Base-by-base conservation (phyloP, 1,140 invertebrate genomes). In the Homarus americanus region DNA sequence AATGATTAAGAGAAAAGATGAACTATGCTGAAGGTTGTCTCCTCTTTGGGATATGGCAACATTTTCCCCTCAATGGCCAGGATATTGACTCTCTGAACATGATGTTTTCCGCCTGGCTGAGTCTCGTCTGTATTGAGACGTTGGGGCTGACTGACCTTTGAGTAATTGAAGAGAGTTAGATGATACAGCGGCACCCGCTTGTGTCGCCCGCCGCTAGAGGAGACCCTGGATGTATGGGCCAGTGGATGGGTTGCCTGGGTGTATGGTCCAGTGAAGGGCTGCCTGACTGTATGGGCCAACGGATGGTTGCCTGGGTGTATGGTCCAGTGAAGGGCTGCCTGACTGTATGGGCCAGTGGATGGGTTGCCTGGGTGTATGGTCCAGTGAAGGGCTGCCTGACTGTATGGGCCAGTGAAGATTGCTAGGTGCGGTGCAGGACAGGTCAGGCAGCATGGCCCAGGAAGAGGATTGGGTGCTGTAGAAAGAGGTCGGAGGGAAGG, bases 31-130 rank as follows among this genome's bases (percentile, higher is more conserved):
- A 58, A 20, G 53, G 1, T 58, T 12, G 53, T 24, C 24, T 58
- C 15, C 53, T 24, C 53, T 24, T 20, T 4, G 53, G 53, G 12
- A 63, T 63, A 15, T 75, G 44, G 72, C 84, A 76, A 76, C 73
- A 34, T 32, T 63, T 58, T 41, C n/a, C 84, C 84, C 53, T 63
- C 72, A 87, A 87, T 87, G 73, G 84, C 84, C 32, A 24, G 84
- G 73, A 87, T 87, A 87, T 87, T 87, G 84, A 87, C 84, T 87
- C 28, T 73, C 38, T 36, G 66, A 87, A 87, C 73, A 87, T 78
- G 44, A 87, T 78, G 84, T 87, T 87, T 87, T 87, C 84, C 84
- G 73, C 41, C 49, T 38, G 72, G 84, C 84, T 87, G 84, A 10
- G 28, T 34, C 24, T 9, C 10, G 15, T 24, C 40, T 38, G 40